Evolutionary conservation across 2,797 vertebrate species (phyloP).

Genomic region (Petrocephalus schoutedeni): DNA sequence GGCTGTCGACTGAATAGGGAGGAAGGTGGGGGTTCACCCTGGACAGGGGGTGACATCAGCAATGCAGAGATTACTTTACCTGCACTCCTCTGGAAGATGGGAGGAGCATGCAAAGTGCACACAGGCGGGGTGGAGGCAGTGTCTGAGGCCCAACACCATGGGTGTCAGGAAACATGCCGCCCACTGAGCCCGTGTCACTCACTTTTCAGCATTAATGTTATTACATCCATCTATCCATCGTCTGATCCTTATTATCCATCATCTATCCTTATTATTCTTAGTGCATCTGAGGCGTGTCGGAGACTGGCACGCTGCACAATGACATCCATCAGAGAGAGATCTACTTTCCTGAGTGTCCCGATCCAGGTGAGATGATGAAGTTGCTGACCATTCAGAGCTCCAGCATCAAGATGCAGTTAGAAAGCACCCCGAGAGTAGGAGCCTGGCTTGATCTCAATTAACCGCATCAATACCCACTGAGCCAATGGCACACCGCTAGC

Average conservation of each 20-base stretch:
- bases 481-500: too few relatives aligned
- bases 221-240: background rate
- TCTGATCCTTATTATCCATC: background rate
- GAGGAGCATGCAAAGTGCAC: background rate
- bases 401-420: slow-evolving; percentile 98
- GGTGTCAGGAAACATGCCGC: background rate
- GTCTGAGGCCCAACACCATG: background rate
- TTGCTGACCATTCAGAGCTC: slow-evolving; percentile 43
- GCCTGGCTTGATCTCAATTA: slow-evolving; percentile 93
- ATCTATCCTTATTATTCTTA: background rate
- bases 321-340: background rate
- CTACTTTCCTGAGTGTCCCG: background rate
- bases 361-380: too few relatives aligned
- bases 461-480: slow-evolving; percentile 66
- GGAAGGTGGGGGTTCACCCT: background rate
- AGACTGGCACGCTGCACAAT: background rate
- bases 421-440: slow-evolving; percentile 89
- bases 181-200: background rate
- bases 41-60: background rate
- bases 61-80: background rate
- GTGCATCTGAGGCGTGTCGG: background rate
- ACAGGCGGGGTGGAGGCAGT: background rate
- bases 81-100: background rate
- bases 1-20: background rate
- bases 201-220: background rate